Evolutionary conservation across 2,797 vertebrate species (phyloP).

Genomic region (Sebastes taczanowskii): DNA sequence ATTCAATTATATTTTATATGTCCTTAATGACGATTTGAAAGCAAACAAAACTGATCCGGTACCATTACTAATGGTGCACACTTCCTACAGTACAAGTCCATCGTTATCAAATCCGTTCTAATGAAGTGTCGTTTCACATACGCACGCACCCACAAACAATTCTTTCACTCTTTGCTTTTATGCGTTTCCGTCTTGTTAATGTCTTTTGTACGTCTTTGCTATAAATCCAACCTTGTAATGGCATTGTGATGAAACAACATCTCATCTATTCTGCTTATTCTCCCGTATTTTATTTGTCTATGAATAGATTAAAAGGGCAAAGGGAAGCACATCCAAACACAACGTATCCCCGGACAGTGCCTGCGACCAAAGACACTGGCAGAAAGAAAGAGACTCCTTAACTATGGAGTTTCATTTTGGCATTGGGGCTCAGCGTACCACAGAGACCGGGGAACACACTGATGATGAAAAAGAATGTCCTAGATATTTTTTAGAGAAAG

Average conservation of each 20-base stretch:
- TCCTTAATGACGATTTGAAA: slow-evolving; percentile 33
- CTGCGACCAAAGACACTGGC: slow-evolving; percentile 28
- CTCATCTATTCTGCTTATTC: not conserved
- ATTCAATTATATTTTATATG: slow-evolving; percentile 60
- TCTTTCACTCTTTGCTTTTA: not conserved
- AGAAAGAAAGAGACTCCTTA: slow-evolving; percentile 69
- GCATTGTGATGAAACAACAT: slow-evolving; percentile 13
- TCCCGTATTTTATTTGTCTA: not conserved
- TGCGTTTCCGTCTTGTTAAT: not conserved
- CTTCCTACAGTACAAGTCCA: slow-evolving; percentile 9
- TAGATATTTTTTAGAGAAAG: slow-evolving; percentile 73
- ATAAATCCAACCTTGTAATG: slow-evolving; percentile 13
- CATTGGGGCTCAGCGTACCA: slow-evolving; percentile 55
- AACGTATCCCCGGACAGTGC: slow-evolving; percentile 29
- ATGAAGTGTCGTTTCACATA: slow-evolving; percentile 18
- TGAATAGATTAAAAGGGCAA: slow-evolving; percentile 29
- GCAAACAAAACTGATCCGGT: slow-evolving; percentile 44
- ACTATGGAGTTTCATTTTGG: slow-evolving; percentile 62
- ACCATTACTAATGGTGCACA: slow-evolving; percentile 11
- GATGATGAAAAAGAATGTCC: slow-evolving; percentile 77
- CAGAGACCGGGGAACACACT: slow-evolving; percentile 64
- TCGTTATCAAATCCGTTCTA: slow-evolving; percentile 23
- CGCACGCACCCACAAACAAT: not conserved
- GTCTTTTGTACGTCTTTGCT: slow-evolving; percentile 7
- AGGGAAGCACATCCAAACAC: slow-evolving; percentile 13